These are phyloP conservation scores for Julus scandinavius DNA, from an alignment of 2,888 invertebrate species.

Conservation along the genomic window DNA sequence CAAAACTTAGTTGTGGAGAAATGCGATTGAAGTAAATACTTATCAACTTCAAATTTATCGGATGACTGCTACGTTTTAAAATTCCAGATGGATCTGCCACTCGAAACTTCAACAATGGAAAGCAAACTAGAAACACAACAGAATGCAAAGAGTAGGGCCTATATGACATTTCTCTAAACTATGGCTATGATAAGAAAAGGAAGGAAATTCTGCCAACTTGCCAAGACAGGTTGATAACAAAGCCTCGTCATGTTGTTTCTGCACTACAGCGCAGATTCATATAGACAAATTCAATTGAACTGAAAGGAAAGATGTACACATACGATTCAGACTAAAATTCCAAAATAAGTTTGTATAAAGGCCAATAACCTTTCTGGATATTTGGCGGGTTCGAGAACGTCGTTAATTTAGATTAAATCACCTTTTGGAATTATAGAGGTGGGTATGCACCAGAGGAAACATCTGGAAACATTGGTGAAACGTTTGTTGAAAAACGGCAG, in stretches of 20 bases:
- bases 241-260: background rate
- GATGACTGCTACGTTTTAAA: background rate
- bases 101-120: slow-evolving; percentile 24
- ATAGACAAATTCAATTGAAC: background rate
- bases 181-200: background rate
- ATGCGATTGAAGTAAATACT: too few relatives aligned
- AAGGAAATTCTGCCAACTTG: background rate
- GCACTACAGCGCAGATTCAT: background rate
- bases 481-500: too few relatives aligned
- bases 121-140: background rate
- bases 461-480: too few relatives aligned
- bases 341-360: too few relatives aligned
- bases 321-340: background rate
- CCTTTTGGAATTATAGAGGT: too few relatives aligned
- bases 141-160: background rate
- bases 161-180: background rate
- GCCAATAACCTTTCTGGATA: too few relatives aligned
- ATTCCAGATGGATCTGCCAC: background rate
- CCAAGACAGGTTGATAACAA: background rate
- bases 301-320: background rate
- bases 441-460: too few relatives aligned
- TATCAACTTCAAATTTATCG: slow-evolving; percentile 5
- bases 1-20: too few relatives aligned
- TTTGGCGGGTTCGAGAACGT: too few relatives aligned
- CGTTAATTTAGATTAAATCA: too few relatives aligned